Percentiles rank a stretch among this genome's conserved stretches.
These are phyloP conservation scores for Melinopterus prodromus DNA, from an alignment of 2,888 invertebrate species.

Conservation along the genomic window DNA sequence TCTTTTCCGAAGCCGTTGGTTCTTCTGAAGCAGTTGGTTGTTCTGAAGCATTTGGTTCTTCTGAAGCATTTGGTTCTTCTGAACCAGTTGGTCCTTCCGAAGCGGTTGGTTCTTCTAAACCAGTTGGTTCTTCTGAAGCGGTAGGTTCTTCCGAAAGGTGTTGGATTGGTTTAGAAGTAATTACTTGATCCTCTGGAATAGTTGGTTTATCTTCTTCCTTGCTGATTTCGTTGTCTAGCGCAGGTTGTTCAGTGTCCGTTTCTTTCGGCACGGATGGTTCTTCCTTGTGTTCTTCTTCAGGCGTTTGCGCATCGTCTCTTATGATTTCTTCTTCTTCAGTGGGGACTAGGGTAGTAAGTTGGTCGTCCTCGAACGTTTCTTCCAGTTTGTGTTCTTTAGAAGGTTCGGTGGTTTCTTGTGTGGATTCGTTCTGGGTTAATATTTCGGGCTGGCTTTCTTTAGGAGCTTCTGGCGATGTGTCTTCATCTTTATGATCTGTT, in stretches of 20 bases:
- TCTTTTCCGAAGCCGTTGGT: background rate
- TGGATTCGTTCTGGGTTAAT: slow-evolving; percentile 24
- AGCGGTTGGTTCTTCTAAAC: too few species aligned
- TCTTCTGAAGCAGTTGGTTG: background rate
- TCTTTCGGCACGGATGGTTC: slow-evolving; percentile 15
- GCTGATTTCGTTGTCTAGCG: background rate
- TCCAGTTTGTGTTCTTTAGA: slow-evolving; percentile 28
- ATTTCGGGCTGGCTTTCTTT: slow-evolving; percentile 33
- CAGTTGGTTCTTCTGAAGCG: background rate
- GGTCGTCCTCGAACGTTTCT: slow-evolving; percentile 31
- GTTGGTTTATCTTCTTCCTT: background rate
- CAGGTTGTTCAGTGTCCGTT: slow-evolving; percentile 22
- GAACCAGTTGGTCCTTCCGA: too few species aligned
- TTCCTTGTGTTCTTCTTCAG: slow-evolving; percentile 30
- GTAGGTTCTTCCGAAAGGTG: background rate
- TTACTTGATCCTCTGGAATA: slow-evolving; percentile 13
- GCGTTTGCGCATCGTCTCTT: slow-evolving; percentile 41
- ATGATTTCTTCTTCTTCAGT: slow-evolving; percentile 41
- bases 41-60: background rate
- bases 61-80: background rate
- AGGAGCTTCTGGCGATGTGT: slow-evolving; percentile 30
- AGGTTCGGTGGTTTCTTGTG: slow-evolving; percentile 27
- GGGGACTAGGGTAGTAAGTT: slow-evolving; percentile 29
- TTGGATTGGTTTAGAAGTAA: slow-evolving; percentile 18
- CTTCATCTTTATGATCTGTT: slow-evolving; percentile 35